Percentiles rank a stretch among this genome's conserved stretches.
Conservation (phyloP, 2,797 vertebrate species). For the Eidolon dupreanum region DNA sequence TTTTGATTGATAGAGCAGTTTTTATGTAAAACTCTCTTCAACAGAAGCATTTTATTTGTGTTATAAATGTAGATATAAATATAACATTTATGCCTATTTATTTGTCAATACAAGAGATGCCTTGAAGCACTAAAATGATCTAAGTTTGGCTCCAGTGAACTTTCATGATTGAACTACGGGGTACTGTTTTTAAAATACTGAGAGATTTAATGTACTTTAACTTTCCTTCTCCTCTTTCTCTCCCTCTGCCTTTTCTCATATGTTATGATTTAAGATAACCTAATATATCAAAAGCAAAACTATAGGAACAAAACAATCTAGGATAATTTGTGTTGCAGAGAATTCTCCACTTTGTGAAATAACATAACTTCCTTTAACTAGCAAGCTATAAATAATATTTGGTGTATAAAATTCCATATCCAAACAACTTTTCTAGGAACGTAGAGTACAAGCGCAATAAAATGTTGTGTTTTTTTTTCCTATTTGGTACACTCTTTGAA, state of each 20-base stretch:
- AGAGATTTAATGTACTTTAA: not conserved
- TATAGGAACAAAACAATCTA: not conserved
- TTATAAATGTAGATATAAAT: not conserved
- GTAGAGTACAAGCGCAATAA: not conserved
- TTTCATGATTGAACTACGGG: not conserved
- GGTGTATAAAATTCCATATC: not conserved
- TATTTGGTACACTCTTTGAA: not conserved
- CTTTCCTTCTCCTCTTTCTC: not conserved
- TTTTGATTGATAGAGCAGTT: not conserved
- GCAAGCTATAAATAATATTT: not conserved
- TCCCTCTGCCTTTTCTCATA: not conserved
- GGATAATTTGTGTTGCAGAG: not conserved
- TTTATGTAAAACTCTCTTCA: not conserved
- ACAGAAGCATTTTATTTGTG: not conserved
- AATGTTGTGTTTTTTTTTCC: not conserved
- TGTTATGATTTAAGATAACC: not conserved
- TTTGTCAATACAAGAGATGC: not conserved
- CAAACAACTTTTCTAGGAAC: not conserved
- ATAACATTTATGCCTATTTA: not conserved
- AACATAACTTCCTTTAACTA: not conserved
- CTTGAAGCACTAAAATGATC: not conserved
- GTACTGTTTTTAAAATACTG: not conserved
- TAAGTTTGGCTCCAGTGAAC: not conserved
- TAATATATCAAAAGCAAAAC: not conserved
- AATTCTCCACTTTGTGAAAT: not conserved